phyloP scores from a whole-genome alignment of 2,797 vertebrate genomes.

The Takifugu ocellatus region DNA sequence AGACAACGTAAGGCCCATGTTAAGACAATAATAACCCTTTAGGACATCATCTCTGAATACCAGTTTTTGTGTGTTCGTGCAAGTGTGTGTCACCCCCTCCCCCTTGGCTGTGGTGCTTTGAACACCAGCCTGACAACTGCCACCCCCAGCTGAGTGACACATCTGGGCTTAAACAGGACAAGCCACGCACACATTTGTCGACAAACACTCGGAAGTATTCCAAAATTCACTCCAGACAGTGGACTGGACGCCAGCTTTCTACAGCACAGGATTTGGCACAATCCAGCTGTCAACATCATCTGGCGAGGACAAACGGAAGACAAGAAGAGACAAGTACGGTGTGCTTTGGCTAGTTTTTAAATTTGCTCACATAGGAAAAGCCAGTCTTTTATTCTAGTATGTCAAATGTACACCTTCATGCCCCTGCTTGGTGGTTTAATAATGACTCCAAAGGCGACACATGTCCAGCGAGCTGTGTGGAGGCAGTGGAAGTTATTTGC shows the following conservation, averaged over 20 bases:
- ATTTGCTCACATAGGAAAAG: slow-evolving; percentile 22
- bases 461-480: slow-evolving; percentile 32
- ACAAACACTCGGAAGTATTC: slow-evolving; percentile 32
- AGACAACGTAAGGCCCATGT: slow-evolving; percentile 49
- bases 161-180: slow-evolving; percentile 56
- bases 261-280: slow-evolving; percentile 39
- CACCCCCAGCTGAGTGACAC: slow-evolving; percentile 68
- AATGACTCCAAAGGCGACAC: slow-evolving; percentile 1
- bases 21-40: slow-evolving; percentile 54
- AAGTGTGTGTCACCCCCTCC: slow-evolving; percentile 12
- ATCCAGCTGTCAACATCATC: slow-evolving; percentile 54
- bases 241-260: slow-evolving; percentile 44
- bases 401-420: slow-evolving; percentile 11
- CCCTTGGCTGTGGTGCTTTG: slow-evolving; percentile 29
- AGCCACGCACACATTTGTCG: slow-evolving; percentile 36
- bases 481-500: no score
- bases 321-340: slow-evolving; percentile 38
- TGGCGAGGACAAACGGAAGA: slow-evolving; percentile 33
- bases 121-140: slow-evolving; percentile 55
- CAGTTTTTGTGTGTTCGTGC: slow-evolving; percentile 12
- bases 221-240: slow-evolving; percentile 31
- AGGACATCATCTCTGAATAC: slow-evolving; percentile 51
- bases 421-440: background rate
- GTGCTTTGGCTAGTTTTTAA: slow-evolving; percentile 9
- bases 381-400: slow-evolving; percentile 11